phyloP scores from a whole-genome alignment of 1,140 invertebrate genomes.

The Neelides sp. region DNA sequence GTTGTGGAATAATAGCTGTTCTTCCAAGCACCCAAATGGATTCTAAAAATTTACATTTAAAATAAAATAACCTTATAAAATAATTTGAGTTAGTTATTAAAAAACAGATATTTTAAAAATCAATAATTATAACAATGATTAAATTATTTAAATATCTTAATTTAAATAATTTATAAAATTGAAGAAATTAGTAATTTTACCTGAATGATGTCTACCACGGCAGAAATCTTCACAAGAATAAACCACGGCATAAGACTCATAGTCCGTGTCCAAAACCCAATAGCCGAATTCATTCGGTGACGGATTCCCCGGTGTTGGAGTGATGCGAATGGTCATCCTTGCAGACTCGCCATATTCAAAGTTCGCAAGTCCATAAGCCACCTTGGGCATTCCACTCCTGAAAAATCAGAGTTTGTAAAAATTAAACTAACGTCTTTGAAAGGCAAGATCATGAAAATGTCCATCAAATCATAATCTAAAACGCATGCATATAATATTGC shows the following conservation, averaged over 20 bases:
- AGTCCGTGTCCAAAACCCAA: slow-evolving; percentile 37
- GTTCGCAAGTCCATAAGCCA: slow-evolving; percentile 29
- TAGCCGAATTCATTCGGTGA: slow-evolving; percentile 27
- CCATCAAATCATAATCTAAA: too few species aligned
- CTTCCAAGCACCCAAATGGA: slow-evolving; percentile 28
- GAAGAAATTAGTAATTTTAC: slow-evolving; percentile 12
- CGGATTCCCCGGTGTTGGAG: slow-evolving; percentile 18
- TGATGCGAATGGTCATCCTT: slow-evolving; percentile 27
- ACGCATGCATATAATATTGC: too few species aligned
- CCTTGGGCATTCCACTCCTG: slow-evolving; percentile 30
- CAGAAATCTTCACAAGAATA: slow-evolving; percentile 32
- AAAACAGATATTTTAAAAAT: neutral
- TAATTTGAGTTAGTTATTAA: neutral
- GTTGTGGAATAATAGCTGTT: slow-evolving; percentile 28
- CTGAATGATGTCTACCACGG: slow-evolving; percentile 27
- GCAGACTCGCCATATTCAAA: slow-evolving; percentile 31
- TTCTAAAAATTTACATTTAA: slow-evolving; percentile 15
- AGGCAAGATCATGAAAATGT: too few species aligned
- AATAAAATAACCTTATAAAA: neutral
- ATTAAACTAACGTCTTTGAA: too few species aligned
- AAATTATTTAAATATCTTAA: neutral
- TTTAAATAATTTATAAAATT: neutral
- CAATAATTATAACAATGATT: neutral
- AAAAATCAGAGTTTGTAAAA: slow-evolving; percentile 5
- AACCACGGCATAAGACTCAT: slow-evolving; percentile 35